Evolutionary conservation across 1,140 invertebrate genomes (phyloP).

Genomic region (Brachionus calyciflorus): DNA sequence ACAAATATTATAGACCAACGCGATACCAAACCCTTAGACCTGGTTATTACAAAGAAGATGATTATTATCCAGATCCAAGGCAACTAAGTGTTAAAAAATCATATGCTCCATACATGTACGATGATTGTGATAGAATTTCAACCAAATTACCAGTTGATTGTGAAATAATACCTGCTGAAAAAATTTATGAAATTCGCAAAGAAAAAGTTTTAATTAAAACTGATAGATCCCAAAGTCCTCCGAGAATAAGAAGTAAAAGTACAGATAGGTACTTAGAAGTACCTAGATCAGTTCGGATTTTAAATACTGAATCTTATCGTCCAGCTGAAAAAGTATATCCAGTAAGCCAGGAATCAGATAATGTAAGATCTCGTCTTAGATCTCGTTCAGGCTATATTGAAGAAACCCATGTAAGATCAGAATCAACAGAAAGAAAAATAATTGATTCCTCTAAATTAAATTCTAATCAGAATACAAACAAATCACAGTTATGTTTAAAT

Average conservation of each 20-base stretch:
- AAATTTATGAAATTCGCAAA: slow-evolving; percentile 43
- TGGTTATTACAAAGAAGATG: neutral
- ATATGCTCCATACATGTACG: neutral
- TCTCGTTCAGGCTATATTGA: slow-evolving; percentile 15
- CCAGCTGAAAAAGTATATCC: neutral
- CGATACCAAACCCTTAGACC: slow-evolving; percentile 12
- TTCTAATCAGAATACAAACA: neutral
- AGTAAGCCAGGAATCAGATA: neutral
- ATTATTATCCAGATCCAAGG: neutral
- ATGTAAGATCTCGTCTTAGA: neutral
- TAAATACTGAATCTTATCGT: neutral
- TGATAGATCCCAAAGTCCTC: slow-evolving; percentile 1
- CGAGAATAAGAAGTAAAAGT: slow-evolving; percentile 30
- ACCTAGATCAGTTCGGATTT: slow-evolving; percentile 17
- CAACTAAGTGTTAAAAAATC: neutral
- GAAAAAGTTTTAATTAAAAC: slow-evolving; percentile 34
- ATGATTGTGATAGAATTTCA: slow-evolving; percentile 2
- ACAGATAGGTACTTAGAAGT: slow-evolving; percentile 35
- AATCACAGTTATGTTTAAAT: slow-evolving; percentile 18
- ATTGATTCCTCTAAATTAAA: neutral
- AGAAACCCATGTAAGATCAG: neutral
- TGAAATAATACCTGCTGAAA: slow-evolving; percentile 29
- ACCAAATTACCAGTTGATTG: neutral
- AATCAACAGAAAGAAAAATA: neutral
- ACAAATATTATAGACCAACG: slow-evolving; percentile 8